Conservation (phyloP, 2,113 vertebrate genomes). For the Helogale parvula region DNA sequence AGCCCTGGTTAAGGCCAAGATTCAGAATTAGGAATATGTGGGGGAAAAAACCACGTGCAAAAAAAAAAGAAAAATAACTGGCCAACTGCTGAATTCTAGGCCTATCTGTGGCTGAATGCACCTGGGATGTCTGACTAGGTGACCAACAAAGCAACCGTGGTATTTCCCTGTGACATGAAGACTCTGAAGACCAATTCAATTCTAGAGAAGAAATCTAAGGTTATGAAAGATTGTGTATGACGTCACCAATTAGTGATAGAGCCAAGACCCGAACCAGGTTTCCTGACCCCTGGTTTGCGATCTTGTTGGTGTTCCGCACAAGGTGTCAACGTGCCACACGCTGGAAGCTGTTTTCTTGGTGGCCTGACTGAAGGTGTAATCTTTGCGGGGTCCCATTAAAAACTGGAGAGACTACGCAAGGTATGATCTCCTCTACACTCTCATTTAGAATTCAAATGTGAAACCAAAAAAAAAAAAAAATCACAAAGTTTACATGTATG, state of each 20-base stretch:
- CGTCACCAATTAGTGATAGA: not conserved
- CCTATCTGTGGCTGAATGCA: not conserved
- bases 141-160: not conserved
- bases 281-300: not conserved
- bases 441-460: constrained; percentile 19
- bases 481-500: not conserved
- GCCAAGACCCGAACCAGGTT: not conserved
- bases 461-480: not conserved
- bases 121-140: not conserved
- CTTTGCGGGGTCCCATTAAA: not conserved
- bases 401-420: not conserved
- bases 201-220: not conserved
- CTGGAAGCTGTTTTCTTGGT: not conserved
- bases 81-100: not conserved
- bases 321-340: not conserved
- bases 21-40: constrained; percentile 4
- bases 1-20: not conserved
- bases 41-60: not conserved
- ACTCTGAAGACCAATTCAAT: not conserved
- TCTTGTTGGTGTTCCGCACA: not conserved
- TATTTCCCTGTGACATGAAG: not conserved
- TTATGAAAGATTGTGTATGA: not conserved
- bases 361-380: not conserved
- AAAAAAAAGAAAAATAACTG: not conserved
- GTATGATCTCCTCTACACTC: not conserved